phyloP scores from a whole-genome alignment of 2,113 vertebrate genomes.

The Pollimyrus isidori region DNA sequence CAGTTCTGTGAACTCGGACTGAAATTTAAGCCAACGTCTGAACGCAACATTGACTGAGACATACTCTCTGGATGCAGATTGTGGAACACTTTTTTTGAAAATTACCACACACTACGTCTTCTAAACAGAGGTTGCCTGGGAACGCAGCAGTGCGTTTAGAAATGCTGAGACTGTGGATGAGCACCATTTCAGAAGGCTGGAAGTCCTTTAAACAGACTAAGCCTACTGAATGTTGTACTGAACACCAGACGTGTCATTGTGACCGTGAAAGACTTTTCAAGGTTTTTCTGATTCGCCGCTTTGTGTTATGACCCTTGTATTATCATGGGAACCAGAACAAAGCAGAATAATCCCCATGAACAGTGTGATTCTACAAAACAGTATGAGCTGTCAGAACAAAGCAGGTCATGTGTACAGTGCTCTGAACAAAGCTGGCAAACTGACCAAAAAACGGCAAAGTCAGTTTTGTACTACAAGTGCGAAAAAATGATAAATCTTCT shows the following conservation, averaged over 20 bases:
- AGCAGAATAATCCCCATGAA: neutral
- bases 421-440: neutral
- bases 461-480: neutral
- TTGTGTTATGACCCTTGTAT: neutral
- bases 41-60: neutral
- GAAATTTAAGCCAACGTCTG: neutral
- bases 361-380: neutral
- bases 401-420: neutral
- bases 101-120: neutral
- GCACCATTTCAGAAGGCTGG: neutral
- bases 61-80: neutral
- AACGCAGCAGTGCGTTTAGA: neutral
- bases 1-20: neutral
- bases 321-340: neutral
- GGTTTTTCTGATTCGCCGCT: neutral
- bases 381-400: neutral
- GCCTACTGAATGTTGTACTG: neutral
- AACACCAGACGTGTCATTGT: neutral
- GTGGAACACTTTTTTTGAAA: neutral
- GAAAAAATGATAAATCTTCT: neutral
- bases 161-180: neutral
- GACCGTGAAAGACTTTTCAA: neutral
- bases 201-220: constrained; percentile 12
- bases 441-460: constrained; percentile 18
- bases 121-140: constrained; percentile 7